Percentiles rank a stretch among this genome's conserved stretches.
These are phyloP conservation scores for Melangyna quadrimaculata DNA, from an alignment of 2,888 invertebrate genomes.

Conservation along the genomic window DNA sequence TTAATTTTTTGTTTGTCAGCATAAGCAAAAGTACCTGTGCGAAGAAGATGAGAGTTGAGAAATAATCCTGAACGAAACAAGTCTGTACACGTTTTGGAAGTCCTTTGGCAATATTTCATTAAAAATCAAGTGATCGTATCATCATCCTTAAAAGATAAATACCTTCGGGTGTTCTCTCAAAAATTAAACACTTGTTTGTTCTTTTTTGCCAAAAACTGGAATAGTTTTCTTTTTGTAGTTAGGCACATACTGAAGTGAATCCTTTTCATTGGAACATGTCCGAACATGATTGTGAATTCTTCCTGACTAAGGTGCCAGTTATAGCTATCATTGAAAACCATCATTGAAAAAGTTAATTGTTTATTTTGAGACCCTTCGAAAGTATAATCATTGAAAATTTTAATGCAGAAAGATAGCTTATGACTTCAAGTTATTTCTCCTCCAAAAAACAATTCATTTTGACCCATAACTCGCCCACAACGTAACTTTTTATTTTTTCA, in stretches of 20 bases:
- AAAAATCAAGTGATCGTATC: neutral
- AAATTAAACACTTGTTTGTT: neutral
- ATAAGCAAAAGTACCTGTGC: neutral
- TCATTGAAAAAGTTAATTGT: no score
- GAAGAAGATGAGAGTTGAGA: neutral
- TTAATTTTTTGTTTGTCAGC: neutral
- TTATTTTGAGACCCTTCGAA: no score
- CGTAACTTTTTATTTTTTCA: no score
- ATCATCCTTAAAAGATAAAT: neutral
- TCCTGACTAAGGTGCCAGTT: no score
- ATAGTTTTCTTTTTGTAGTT: neutral
- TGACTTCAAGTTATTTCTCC: no score
- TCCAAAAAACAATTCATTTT: no score
- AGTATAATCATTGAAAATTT: no score
- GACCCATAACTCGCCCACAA: no score
- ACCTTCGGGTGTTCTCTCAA: neutral
- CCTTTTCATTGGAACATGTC: neutral
- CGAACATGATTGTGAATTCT: slow-evolving; percentile 2
- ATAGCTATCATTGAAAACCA: no score
- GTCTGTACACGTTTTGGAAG: slow-evolving; percentile 3
- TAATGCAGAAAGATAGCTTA: no score
- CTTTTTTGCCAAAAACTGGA: neutral
- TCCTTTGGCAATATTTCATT: neutral
- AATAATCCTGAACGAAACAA: slow-evolving; percentile 2
- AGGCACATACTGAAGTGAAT: neutral